Conservation (phyloP, 2,113 vertebrate genomes). For the Vimba vimba region DNA sequence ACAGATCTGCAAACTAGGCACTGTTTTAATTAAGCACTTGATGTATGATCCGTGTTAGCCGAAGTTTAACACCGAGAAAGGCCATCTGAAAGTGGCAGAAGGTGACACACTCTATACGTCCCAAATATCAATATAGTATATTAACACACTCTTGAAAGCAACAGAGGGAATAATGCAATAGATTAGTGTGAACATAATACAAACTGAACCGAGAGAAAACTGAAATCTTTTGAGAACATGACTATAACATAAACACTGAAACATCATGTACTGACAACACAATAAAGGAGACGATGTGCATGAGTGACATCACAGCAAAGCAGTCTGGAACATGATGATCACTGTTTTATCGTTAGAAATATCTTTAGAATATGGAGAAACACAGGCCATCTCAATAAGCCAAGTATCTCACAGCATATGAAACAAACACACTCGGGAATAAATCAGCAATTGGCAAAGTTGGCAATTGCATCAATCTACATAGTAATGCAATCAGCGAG, state of each 20-base stretch:
- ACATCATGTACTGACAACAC: neutral
- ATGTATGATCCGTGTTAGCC: too few relatives aligned
- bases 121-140: too few relatives aligned
- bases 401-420: neutral
- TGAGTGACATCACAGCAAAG: neutral
- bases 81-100: too few relatives aligned
- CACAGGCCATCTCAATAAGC: slow-evolving; percentile 12
- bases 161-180: too few relatives aligned
- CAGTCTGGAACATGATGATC: too few relatives aligned
- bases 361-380: slow-evolving; percentile 12
- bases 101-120: too few relatives aligned
- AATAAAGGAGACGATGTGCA: neutral
- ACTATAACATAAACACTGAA: neutral
- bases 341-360: neutral
- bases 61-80: too few relatives aligned
- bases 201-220: neutral
- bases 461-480: slow-evolving; percentile 52
- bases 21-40: too few relatives aligned
- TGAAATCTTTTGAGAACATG: neutral
- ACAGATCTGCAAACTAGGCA: too few relatives aligned
- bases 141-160: too few relatives aligned
- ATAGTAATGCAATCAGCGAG: slow-evolving; percentile 63
- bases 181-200: neutral
- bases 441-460: slow-evolving; percentile 48
- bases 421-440: slow-evolving; percentile 49